These are phyloP conservation scores for Triplophysa yarkandensis DNA, from an alignment of 2,797 vertebrate species.

Conservation along the genomic window DNA sequence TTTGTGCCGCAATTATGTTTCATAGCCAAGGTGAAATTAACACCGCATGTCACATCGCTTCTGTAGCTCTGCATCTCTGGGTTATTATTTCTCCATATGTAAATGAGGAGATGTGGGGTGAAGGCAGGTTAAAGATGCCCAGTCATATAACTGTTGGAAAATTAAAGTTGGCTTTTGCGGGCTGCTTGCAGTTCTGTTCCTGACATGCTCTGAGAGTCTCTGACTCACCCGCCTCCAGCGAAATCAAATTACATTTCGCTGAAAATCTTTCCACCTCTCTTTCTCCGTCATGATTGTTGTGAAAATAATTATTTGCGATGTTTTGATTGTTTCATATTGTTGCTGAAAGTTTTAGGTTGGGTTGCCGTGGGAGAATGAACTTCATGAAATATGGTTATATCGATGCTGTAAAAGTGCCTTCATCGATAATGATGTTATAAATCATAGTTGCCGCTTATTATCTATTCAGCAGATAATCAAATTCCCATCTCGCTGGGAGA, in stretches of 20 bases:
- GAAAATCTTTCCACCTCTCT: conserved; percentile 33
- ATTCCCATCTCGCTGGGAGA: conserved; percentile 51
- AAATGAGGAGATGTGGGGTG: conserved; percentile 13
- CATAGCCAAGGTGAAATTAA: conserved; percentile 27
- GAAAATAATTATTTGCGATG: conserved; percentile 48
- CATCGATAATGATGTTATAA: conserved; percentile 54
- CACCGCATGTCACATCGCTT: conserved; percentile 20
- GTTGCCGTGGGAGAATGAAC: conserved; percentile 42
- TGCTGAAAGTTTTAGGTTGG: conserved; percentile 42
- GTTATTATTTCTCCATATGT: conserved; percentile 28
- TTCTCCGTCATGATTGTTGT: conserved; percentile 35
- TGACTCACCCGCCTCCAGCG: conserved; percentile 44
- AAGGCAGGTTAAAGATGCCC: conserved; percentile 26
- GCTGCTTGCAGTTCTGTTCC: conserved; percentile 13
- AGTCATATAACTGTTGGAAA: conserved; percentile 37
- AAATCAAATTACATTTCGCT: conserved; percentile 48
- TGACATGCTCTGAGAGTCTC: conserved; percentile 17
- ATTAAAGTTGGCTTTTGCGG: conserved; percentile 24
- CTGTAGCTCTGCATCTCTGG: conserved; percentile 24
- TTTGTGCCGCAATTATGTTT: conserved; percentile 23
- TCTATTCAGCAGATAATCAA: conserved; percentile 62
- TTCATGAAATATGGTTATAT: conserved; percentile 50
- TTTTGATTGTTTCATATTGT: conserved; percentile 46
- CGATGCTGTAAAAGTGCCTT: conserved; percentile 55
- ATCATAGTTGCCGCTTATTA: conserved; percentile 59